phyloP scores from a whole-genome alignment of 2,888 invertebrate species.

The Vesta saturnalis region DNA sequence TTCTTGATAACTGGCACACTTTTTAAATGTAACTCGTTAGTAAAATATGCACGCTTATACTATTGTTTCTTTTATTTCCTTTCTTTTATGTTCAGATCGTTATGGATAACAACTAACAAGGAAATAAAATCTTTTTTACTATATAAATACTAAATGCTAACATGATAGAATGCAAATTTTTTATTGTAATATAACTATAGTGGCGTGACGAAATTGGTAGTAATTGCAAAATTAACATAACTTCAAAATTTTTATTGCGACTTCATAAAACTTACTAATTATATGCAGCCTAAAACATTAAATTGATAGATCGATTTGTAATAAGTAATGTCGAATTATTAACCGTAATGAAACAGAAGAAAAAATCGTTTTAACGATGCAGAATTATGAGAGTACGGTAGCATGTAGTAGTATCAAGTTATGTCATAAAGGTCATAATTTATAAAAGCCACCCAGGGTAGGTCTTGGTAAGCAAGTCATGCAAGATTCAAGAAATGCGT shows the following conservation, averaged over 20 bases:
- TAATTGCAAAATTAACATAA: conserved; percentile 18
- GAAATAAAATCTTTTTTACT: conserved; percentile 34
- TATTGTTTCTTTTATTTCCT: conserved; percentile 40
- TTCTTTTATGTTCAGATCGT: conserved; percentile 36
- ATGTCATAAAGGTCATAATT: conserved; percentile 49
- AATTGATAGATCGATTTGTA: too few species aligned
- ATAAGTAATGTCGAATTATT: too few species aligned
- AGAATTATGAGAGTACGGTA: conserved; percentile 31
- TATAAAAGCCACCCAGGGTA: conserved; percentile 50
- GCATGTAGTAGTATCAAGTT: conserved; percentile 35
- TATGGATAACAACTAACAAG: conserved; percentile 30
- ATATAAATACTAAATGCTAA: conserved; percentile 29
- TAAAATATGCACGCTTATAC: conserved; percentile 37
- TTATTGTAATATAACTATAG: conserved; percentile 30
- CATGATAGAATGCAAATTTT: conserved; percentile 36
- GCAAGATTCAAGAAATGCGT: conserved; percentile 55
- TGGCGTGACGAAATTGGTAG: conserved; percentile 33
- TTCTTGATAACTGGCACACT: conserved; percentile 37
- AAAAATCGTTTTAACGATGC: conserved; percentile 21
- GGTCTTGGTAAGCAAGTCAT: conserved; percentile 49
- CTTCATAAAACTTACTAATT: too few species aligned
- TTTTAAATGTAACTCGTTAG: conserved; percentile 34
- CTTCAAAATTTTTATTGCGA: too few species aligned
- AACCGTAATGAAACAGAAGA: background rate
- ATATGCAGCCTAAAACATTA: too few species aligned